A percentile compares a stretch with the other conserved stretches of the same genome.
Evolutionary conservation across 2,888 invertebrate species (phyloP).

Genomic region (Pachliopta kotzebuea): DNA sequence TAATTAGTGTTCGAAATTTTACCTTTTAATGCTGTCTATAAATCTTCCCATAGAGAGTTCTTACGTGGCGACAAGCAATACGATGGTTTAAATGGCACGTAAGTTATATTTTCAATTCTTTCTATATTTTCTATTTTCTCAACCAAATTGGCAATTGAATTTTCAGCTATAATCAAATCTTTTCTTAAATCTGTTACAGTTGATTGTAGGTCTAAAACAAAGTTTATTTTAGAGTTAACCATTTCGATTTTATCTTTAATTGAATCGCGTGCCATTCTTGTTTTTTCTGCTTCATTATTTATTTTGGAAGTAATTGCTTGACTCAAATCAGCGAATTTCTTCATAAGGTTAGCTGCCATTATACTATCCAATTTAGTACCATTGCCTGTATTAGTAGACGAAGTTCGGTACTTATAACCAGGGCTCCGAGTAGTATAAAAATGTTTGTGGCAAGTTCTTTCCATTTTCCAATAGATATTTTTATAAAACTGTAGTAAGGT

Average conservation of each 20-base stretch:
- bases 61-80: constrained; percentile 41
- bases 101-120: constrained; percentile 21
- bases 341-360: constrained; percentile 49
- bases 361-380: constrained; percentile 41
- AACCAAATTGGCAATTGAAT: constrained; percentile 40
- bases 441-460: constrained; percentile 57
- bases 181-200: constrained; percentile 46
- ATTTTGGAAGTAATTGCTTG: constrained; percentile 50
- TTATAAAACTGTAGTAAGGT: neutral
- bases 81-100: constrained; percentile 4
- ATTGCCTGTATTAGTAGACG: constrained; percentile 64
- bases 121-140: constrained; percentile 53
- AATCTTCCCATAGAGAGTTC: constrained; percentile 33
- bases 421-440: constrained; percentile 61
- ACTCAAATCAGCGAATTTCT: constrained; percentile 55
- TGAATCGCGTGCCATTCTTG: constrained; percentile 45
- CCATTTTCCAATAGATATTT: constrained; percentile 42
- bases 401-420: constrained; percentile 66
- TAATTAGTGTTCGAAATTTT: neutral
- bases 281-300: constrained; percentile 45
- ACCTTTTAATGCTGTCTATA: neutral
- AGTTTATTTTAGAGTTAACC: constrained; percentile 55
- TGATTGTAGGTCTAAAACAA: constrained; percentile 54
- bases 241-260: constrained; percentile 52
- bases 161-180: constrained; percentile 45